These are phyloP conservation scores for Umimayanthus chanpuru DNA, from an alignment of 92 coral and sea anemone genomes.

Conservation along the genomic window DNA sequence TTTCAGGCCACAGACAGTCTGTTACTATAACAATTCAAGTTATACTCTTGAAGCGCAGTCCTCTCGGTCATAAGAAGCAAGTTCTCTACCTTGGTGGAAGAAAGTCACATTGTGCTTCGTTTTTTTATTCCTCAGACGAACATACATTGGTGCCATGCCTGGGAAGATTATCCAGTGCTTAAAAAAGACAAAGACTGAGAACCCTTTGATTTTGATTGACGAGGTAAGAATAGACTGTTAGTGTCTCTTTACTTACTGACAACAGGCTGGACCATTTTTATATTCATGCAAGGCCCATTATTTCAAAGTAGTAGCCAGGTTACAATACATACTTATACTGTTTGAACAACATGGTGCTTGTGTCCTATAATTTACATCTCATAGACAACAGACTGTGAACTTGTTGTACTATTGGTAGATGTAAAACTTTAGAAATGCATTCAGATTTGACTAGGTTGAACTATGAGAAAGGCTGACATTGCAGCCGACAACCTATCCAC, in stretches of 20 bases:
- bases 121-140: slow-evolving; percentile 62
- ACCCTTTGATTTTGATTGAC: slow-evolving; percentile 93
- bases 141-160: slow-evolving; percentile 99
- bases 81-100: not conserved
- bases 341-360: too few relatives aligned
- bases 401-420: too few relatives aligned
- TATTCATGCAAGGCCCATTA: too few relatives aligned
- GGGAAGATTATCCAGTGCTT: slow-evolving; percentile 95
- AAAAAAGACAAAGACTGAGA: slow-evolving; percentile 94
- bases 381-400: too few relatives aligned
- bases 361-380: too few relatives aligned
- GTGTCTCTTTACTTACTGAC: not conserved
- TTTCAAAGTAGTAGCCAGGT: too few relatives aligned
- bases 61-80: not conserved
- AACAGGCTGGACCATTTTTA: too few relatives aligned
- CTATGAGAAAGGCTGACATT: too few relatives aligned
- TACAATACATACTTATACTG: too few relatives aligned
- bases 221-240: slow-evolving; percentile 64
- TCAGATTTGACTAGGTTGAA: too few relatives aligned
- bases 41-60: not conserved
- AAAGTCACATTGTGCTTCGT: not conserved
- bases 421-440: too few relatives aligned
- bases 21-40: not conserved
- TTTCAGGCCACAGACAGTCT: not conserved
- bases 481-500: too few relatives aligned